Evolutionary conservation across 2,113 vertebrate genomes (phyloP), one percentile per base, ranked within the genome.

Genomic region (Lycocorax pyrrhopterus): DNA sequence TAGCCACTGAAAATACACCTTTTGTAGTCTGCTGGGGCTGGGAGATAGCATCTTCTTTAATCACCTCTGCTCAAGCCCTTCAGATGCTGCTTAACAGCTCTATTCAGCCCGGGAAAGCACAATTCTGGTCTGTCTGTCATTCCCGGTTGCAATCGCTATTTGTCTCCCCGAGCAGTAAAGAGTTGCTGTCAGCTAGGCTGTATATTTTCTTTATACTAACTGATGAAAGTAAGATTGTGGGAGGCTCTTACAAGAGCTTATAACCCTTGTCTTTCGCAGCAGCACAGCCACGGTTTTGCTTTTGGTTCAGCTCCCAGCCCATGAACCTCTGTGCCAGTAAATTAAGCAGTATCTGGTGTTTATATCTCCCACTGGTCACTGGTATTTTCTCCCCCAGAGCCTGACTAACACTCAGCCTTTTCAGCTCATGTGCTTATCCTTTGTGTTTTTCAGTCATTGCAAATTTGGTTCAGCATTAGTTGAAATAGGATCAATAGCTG

Each of bases 41-140:
- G 66, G 49, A 90, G 89, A 96, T 91, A 94, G 63, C 77, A 96
- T 95, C 95, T 63, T 90, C 85, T 95, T 90, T 66, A 94, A 96
- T 93, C 84, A 92, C 75, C 84, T 84, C 95, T 90, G 84, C 88
- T 93, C 55, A 58, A 93, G 72, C 83, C 82, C 72, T 94, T 96
- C 93, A 88, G 85, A 89, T 60, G 74, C 52, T 69, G 60, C 90
- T 75, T 46, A 95, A 93, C 91, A 87, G 87, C 85, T 95, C 90
- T 74, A 85, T 94, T 85, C 77, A 94, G 95, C 51, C 35, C 6
- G 2, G 26, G 81, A 80, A 84, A 93, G 85, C 51, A 77, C 92
- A 92, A n/a, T 62, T 58, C 84, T 58, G 82, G 41, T 49, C 53
- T 89, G 93, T 62, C 95, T 87, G 88, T 95, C 94, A 96, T n/a